These are phyloP conservation scores for Fregata magnificens DNA, from an alignment of 2,113 vertebrate species.

Conservation along the genomic window DNA sequence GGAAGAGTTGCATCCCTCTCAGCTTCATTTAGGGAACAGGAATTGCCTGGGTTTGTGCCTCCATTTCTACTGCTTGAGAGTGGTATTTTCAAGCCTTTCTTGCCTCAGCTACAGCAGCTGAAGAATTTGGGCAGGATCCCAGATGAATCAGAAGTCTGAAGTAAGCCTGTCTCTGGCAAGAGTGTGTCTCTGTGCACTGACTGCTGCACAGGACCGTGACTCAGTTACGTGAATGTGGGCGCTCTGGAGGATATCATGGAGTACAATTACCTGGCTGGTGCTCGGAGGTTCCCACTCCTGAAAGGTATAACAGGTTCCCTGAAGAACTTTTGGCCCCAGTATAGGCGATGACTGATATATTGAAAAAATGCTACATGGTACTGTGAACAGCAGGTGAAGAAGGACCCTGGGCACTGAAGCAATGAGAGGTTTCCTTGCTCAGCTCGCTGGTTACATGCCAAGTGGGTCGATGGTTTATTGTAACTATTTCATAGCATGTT, in stretches of 20 bases:
- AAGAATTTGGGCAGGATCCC: background rate
- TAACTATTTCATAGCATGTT: background rate
- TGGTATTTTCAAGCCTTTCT: background rate
- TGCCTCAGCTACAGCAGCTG: background rate
- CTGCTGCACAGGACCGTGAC: background rate
- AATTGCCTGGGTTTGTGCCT: background rate
- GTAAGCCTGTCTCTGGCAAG: background rate
- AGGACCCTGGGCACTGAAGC: background rate
- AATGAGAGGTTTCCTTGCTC: background rate
- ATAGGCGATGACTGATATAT: background rate
- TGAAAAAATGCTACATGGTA: background rate
- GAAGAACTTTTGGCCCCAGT: background rate
- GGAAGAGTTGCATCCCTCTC: background rate
- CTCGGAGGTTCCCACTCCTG: rapidly evolving
- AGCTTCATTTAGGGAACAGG: background rate
- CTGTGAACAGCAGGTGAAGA: background rate
- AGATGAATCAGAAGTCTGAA: background rate
- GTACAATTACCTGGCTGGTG: background rate
- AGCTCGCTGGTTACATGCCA: background rate
- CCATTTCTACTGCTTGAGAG: background rate
- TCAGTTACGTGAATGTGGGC: rapidly evolving
- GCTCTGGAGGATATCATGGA: background rate
- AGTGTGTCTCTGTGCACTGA: background rate
- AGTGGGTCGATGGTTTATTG: background rate
- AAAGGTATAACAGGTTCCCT: background rate